Base-by-base conservation (phyloP, 2,113 vertebrate genomes). In the Drymodes brunneopygia region DNA sequence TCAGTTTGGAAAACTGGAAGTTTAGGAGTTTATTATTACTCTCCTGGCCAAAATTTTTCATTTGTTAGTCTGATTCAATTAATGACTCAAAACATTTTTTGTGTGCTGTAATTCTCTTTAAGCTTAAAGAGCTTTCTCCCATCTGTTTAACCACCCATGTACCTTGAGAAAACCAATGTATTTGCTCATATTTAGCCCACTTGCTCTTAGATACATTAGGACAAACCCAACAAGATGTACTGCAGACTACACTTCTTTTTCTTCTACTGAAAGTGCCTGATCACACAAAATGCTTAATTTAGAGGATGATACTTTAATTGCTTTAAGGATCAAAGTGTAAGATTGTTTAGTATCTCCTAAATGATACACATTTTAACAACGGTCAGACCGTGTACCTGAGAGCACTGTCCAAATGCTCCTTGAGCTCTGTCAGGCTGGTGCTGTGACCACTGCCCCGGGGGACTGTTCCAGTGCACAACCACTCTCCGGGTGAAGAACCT, bases 381-480 rank as follows among this genome's bases (percentile, higher is more conserved):
- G 12, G n/a, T 14, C n/a, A 75, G 25, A 54, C 16, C 21, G 5
- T 15, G 54, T 5, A 14, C 19, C 22, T n/a, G 33, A 69, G 10
- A 38, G 27, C 21, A 36, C 0, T 38, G 18, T 36, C 33, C 47
- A 27, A 82, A 22, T 0, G 2, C 16, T 40, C 25, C 38, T 29
- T 27, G n/a, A 54, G 7, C 29, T 67, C n/a, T 27, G n/a, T 12
- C 40, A 60, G 29, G 40, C 3, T 31, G 25, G 21, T 22, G 40
- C 17, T 89, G 53, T 60, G 78, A 53, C 13, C 53, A 10, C 5
- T 53, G 1, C n/a, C 6, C 12, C 35, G 54, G 5, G 13, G 82
- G 8, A 25, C 20, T 31, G 4, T 31, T 40, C 23, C 47, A 53
- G 23, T 9, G 29, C 0, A 29, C 47, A 82, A 9, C 0, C 24